Evolutionary conservation across 2,113 vertebrate species (phyloP).

Genomic region (Hystrix brachyura): DNA sequence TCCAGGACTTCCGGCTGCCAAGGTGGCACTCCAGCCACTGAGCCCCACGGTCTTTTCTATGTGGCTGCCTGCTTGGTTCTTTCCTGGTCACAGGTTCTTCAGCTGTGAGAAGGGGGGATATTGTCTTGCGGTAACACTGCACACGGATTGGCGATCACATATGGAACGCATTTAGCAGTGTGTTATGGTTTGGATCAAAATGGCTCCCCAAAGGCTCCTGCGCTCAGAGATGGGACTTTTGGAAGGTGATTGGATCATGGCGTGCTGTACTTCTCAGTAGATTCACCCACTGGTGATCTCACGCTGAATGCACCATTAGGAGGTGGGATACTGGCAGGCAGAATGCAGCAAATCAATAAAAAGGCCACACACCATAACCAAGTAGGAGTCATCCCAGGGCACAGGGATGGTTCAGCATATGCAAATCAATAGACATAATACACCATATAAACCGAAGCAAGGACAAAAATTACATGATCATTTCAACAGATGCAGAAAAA

Average conservation of each 20-base stretch:
- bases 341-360: background rate
- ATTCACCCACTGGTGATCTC: background rate
- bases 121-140: background rate
- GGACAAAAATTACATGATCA: background rate
- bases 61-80: background rate
- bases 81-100: background rate
- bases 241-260: background rate
- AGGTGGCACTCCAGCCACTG: accelerated
- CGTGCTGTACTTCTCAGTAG: background rate
- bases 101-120: background rate
- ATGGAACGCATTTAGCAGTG: background rate
- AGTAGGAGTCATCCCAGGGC: background rate
- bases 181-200: background rate
- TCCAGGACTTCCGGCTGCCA: background rate
- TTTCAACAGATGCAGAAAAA: background rate
- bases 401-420: background rate
- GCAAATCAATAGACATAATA: background rate
- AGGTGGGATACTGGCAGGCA: background rate
- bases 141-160: background rate
- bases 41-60: background rate
- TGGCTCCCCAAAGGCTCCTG: background rate
- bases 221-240: background rate
- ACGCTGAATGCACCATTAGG: background rate
- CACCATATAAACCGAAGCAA: background rate
- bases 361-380: background rate